Evolutionary conservation across 1,140 invertebrate species (phyloP), one percentile per base, ranked within the genome.

Genomic region (Brevipalpus yothersi): DNA sequence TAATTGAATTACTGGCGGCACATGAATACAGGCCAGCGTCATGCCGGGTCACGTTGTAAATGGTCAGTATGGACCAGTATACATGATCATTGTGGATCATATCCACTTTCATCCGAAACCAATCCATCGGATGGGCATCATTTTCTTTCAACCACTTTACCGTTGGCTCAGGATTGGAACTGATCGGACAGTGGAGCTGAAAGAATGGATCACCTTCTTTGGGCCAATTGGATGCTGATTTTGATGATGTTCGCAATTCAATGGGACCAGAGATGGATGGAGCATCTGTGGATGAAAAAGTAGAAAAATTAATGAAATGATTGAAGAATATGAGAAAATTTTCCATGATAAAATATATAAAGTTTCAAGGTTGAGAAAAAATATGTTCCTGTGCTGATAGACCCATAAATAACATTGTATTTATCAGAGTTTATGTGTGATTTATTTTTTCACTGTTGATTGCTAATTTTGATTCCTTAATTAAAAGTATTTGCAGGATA

Each of bases 1-100:
- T 31, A 62, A 95, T 82, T 51, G 84, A 84, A 70, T 96, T 97
- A 72, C 91, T 82, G 13, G 86, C 88, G 57, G 82, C 78, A 71
- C 92, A 96, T 53, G 79, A 78, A 72, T 91, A 96, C 60, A 79
- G 78, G 0, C 91, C 92, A 1, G 86, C 82, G 70, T 94, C 90
- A 58, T 82, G 80, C 63, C 83, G 79, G 23, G 77, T 79, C 0
- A 86, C 81, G 66, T 81, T 73, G 53, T 79, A 77, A 54, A 96
- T 80, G 42, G 81, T 79, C 7, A 97, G 65, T 80, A 84, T 83
- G 31, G 87, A 47, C 84, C 84, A 42, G 81, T 87, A 58, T 77
- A 76, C 67, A 82, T 45, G 12, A 15, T 17, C 8, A 13, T 9
- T 40, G 15, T 13, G 7, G 2, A 15, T 31, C 17, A 39, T 10